phyloP scores from a whole-genome alignment of 2,113 vertebrate genomes.

The Scolopax mira region DNA sequence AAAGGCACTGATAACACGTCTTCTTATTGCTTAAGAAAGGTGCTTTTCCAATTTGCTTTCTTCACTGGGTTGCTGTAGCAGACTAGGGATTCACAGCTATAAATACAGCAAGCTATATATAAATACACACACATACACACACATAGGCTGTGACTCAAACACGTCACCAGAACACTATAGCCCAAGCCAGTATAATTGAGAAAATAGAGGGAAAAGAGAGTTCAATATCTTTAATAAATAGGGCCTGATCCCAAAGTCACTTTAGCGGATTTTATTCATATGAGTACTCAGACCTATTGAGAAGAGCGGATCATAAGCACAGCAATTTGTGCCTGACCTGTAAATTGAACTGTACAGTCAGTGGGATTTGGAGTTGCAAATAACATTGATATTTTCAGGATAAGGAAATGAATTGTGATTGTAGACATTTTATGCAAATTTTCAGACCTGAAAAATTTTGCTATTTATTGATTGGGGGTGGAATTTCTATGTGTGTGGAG shows the following conservation, averaged over 20 bases:
- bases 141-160: conserved; percentile 3
- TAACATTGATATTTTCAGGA: not conserved
- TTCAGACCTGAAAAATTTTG: not conserved
- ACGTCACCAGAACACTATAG: not conserved
- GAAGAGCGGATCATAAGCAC: not conserved
- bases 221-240: conserved; percentile 4
- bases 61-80: not conserved
- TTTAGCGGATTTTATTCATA: not conserved
- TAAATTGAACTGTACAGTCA: not conserved
- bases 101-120: conserved; percentile 32
- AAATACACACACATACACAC: not conserved
- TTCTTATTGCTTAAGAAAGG: conserved; percentile 39
- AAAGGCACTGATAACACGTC: not conserved
- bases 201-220: not conserved
- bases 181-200: not conserved
- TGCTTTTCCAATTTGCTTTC: conserved; percentile 55
- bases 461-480: not conserved
- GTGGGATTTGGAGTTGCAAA: not conserved
- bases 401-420: not conserved
- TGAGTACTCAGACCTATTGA: not conserved
- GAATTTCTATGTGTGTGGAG: not conserved
- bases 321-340: not conserved
- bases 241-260: not conserved
- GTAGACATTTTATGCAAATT: not conserved
- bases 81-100: not conserved